Percentiles rank a stretch among this genome's conserved stretches.
Evolutionary conservation across 2,113 vertebrate species (phyloP).

Genomic region (Anser cygnoides): DNA sequence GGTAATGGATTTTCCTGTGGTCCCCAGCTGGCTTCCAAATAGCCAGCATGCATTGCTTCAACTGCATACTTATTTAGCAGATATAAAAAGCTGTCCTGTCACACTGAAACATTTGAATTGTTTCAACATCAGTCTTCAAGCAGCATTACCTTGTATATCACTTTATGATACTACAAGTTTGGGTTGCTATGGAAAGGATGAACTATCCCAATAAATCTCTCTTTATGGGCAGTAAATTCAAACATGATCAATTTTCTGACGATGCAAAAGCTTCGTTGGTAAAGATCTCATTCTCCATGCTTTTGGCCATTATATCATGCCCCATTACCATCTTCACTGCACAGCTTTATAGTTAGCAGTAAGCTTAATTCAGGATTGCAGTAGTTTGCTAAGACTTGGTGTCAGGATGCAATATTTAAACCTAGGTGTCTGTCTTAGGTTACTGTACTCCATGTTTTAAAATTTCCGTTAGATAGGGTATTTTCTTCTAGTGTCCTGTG

Average conservation of each 20-base stretch:
- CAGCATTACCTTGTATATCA: not conserved
- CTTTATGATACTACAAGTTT: constrained; percentile 28
- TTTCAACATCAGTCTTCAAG: constrained; percentile 3
- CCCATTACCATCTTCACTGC: constrained; percentile 17
- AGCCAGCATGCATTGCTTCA: not conserved
- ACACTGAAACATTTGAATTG: constrained; percentile 4
- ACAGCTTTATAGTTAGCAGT: not conserved
- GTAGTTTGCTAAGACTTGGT: not conserved
- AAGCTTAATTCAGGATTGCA: constrained; percentile 10
- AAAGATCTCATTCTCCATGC: constrained; percentile 36
- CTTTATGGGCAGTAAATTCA: constrained; percentile 54
- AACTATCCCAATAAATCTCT: constrained; percentile 30
- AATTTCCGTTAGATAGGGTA: not conserved
- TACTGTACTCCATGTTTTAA: not conserved
- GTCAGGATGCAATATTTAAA: not conserved
- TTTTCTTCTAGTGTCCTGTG: not conserved
- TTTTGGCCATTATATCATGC: constrained; percentile 31
- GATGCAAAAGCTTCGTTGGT: constrained; percentile 25
- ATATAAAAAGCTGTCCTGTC: not conserved
- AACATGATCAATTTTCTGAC: constrained; percentile 28
- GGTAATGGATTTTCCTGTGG: not conserved
- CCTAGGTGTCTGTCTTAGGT: not conserved
- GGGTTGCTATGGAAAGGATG: constrained; percentile 21
- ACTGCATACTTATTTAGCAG: not conserved
- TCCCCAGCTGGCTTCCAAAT: not conserved